These are phyloP conservation scores for Alcedo atthis DNA, from an alignment of 2,797 vertebrate species.

Conservation along the genomic window DNA sequence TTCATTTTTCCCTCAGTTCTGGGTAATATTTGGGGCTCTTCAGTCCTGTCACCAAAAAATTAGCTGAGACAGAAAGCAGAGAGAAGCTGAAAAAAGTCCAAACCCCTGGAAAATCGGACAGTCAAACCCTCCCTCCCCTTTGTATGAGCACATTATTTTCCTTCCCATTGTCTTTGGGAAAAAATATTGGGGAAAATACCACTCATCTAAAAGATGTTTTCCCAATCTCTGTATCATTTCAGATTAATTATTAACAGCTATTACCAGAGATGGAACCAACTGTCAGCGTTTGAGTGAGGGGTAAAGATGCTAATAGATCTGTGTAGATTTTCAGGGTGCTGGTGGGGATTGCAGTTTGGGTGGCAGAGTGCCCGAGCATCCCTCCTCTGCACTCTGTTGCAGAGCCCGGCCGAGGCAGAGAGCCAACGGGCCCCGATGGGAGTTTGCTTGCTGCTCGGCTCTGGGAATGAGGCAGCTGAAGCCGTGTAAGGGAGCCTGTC, in stretches of 20 bases:
- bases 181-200: background rate
- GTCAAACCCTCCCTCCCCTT: background rate
- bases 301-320: background rate
- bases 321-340: background rate
- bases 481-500: background rate
- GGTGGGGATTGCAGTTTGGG: background rate
- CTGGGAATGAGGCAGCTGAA: background rate
- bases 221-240: background rate
- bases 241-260: background rate
- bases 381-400: fast-evolving
- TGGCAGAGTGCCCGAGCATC: background rate
- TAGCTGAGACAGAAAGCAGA: background rate
- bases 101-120: conserved; percentile 15
- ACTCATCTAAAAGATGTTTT: background rate
- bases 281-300: background rate
- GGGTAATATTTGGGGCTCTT: background rate
- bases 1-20: background rate
- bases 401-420: background rate
- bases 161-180: background rate
- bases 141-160: background rate
- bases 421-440: fast-evolving
- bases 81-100: background rate
- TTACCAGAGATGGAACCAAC: background rate
- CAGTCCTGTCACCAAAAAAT: background rate
- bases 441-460: fast-evolving